These are phyloP conservation scores for Cephalopholis sonnerati DNA, from an alignment of 2,113 vertebrate species.

Conservation along the genomic window DNA sequence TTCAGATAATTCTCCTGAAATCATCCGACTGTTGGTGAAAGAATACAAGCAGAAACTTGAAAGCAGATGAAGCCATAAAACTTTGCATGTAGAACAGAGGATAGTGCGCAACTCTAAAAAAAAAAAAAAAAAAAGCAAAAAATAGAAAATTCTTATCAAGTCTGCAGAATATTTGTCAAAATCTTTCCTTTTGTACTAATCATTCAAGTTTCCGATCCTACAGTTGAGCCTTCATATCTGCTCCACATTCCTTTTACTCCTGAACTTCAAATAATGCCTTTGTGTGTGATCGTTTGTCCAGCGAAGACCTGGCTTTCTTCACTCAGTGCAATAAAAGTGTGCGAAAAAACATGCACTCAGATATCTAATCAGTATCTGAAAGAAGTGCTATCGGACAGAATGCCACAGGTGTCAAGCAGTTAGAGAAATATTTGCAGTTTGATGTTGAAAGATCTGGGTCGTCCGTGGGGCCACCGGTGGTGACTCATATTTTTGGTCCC, in stretches of 20 bases:
- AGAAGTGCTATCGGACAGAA: background rate
- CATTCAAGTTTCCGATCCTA: background rate
- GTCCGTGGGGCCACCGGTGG: background rate
- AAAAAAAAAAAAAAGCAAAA: background rate
- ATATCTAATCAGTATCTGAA: slow-evolving; percentile 24
- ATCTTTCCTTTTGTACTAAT: background rate
- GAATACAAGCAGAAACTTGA: slow-evolving; percentile 4
- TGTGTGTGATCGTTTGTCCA: background rate
- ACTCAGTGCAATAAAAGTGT: slow-evolving; percentile 18
- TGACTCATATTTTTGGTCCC: background rate
- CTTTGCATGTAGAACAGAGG: background rate
- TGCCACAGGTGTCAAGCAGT: background rate
- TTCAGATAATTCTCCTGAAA: background rate
- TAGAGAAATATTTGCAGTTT: slow-evolving; percentile 38
- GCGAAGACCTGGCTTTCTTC: background rate
- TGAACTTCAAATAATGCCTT: slow-evolving; percentile 9
- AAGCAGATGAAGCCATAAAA: background rate
- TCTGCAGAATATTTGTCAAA: background rate
- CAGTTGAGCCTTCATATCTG: slow-evolving; percentile 4
- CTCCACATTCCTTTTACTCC: background rate
- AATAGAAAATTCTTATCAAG: background rate
- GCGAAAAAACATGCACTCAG: slow-evolving; percentile 18
- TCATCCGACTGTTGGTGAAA: background rate
- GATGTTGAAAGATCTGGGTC: background rate
- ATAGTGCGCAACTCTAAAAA: background rate